Evolutionary conservation across 2,797 vertebrate genomes (phyloP).

Genomic region (Florisuga fusca): DNA sequence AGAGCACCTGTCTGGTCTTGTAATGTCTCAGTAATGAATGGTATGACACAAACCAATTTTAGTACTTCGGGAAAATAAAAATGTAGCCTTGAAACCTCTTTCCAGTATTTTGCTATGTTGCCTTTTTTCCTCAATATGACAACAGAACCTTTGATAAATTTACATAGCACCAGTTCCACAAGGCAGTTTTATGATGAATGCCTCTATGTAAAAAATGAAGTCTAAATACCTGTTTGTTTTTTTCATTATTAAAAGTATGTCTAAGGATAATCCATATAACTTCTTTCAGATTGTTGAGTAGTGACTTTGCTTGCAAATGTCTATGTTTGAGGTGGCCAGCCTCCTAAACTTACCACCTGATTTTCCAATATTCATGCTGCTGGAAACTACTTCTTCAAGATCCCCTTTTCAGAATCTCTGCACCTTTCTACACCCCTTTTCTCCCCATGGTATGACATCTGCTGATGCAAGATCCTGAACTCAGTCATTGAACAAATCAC

Average conservation of each 20-base stretch:
- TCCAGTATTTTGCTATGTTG: background rate
- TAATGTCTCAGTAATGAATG: background rate
- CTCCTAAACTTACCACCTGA: background rate
- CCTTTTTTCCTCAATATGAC: background rate
- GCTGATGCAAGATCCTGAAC: background rate
- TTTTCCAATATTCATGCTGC: background rate
- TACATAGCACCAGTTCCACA: background rate
- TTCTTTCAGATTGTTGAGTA: background rate
- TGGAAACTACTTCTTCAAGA: background rate
- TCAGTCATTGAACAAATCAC: background rate
- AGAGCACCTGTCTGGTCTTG: background rate
- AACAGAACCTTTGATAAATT: background rate
- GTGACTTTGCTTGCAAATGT: background rate
- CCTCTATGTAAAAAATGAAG: background rate
- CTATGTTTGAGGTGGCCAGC: background rate
- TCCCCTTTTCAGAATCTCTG: background rate
- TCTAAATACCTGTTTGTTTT: background rate
- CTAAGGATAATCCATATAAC: background rate
- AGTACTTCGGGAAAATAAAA: background rate
- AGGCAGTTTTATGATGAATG: background rate
- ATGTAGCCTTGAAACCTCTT: background rate
- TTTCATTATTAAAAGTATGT: background rate
- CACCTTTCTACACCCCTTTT: background rate
- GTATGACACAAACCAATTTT: background rate
- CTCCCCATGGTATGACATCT: background rate